These are phyloP conservation scores for Ophioninae sp. DNA, from an alignment of 2,888 invertebrate genomes.

Conservation along the genomic window DNA sequence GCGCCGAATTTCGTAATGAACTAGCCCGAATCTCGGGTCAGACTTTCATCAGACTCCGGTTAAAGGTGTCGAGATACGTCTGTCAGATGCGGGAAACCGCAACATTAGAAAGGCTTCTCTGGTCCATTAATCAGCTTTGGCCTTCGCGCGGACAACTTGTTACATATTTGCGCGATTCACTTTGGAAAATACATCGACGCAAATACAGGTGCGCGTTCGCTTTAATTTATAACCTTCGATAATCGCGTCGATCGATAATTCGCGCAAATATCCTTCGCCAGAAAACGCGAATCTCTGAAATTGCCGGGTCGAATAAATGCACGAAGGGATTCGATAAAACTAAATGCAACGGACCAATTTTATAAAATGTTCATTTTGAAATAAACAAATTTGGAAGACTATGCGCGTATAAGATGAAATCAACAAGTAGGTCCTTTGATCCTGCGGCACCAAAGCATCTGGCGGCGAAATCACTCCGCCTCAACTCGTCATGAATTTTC, in stretches of 20 bases:
- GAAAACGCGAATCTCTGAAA: neutral
- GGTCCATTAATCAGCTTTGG: slow-evolving; percentile 52
- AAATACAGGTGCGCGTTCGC: neutral
- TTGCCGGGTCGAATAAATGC: neutral
- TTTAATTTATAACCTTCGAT: neutral
- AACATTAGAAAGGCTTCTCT: slow-evolving; percentile 57
- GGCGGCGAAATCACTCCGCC: neutral
- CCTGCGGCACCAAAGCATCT: slow-evolving; percentile 14
- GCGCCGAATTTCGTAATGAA: neutral
- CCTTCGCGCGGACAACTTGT: slow-evolving; percentile 53
- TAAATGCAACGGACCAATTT: neutral
- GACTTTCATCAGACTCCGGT: neutral
- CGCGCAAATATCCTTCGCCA: neutral
- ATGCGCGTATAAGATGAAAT: slow-evolving; percentile 32
- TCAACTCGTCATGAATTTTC: slow-evolving; percentile 7
- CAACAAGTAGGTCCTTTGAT: slow-evolving; percentile 53
- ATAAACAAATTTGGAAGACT: neutral
- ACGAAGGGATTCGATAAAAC: neutral
- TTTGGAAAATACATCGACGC: slow-evolving; percentile 29
- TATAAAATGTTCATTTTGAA: neutral
- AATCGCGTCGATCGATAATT: slow-evolving; percentile 5
- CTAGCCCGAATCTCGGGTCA: slow-evolving; percentile 40
- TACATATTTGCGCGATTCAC: slow-evolving; percentile 6
- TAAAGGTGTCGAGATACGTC: neutral
- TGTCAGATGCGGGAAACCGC: neutral